Evolutionary conservation across 2,888 invertebrate genomes (phyloP).

Genomic region (Rambutsinella grinnellia): DNA sequence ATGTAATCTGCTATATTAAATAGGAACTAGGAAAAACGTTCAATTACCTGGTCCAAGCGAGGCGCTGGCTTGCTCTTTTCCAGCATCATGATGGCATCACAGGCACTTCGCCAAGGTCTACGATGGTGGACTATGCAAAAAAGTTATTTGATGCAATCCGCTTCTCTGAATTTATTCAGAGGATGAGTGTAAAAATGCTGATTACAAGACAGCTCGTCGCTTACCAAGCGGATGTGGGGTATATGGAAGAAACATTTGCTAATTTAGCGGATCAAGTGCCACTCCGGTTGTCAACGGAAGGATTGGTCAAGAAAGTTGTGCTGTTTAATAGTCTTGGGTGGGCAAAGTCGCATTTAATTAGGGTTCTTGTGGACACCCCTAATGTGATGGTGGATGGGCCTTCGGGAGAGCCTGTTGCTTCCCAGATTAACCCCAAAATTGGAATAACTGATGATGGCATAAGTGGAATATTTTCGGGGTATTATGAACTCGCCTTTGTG

Average conservation of each 20-base stretch:
- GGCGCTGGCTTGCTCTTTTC: slow-evolving; percentile 89
- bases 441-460: slow-evolving; percentile 62
- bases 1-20: background rate
- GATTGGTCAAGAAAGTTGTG: slow-evolving; percentile 74
- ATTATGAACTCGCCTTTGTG: slow-evolving; percentile 78
- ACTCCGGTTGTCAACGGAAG: slow-evolving; percentile 40
- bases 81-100: slow-evolving; percentile 96
- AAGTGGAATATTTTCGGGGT: slow-evolving; percentile 68
- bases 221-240: background rate
- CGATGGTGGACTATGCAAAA: slow-evolving; percentile 82
- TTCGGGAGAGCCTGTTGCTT: slow-evolving; percentile 67
- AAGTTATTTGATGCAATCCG: slow-evolving; percentile 43
- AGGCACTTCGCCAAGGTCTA: slow-evolving; percentile 91
- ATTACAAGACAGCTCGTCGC: slow-evolving; percentile 3
- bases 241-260: slow-evolving; percentile 15
- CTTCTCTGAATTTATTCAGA: slow-evolving; percentile 37
- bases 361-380: slow-evolving; percentile 78
- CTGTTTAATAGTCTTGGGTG: slow-evolving; percentile 89
- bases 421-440: slow-evolving; percentile 61
- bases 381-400: slow-evolving; percentile 81
- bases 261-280: slow-evolving; percentile 45
- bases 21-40: slow-evolving; percentile 83
- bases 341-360: slow-evolving; percentile 82
- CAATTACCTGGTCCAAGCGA: slow-evolving; percentile 83
- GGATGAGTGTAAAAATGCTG: slow-evolving; percentile 18